Percentiles rank a stretch among this genome's conserved stretches.
Evolutionary conservation across 2,113 vertebrate species (phyloP).

Genomic region (Dipodomys spectabilis): DNA sequence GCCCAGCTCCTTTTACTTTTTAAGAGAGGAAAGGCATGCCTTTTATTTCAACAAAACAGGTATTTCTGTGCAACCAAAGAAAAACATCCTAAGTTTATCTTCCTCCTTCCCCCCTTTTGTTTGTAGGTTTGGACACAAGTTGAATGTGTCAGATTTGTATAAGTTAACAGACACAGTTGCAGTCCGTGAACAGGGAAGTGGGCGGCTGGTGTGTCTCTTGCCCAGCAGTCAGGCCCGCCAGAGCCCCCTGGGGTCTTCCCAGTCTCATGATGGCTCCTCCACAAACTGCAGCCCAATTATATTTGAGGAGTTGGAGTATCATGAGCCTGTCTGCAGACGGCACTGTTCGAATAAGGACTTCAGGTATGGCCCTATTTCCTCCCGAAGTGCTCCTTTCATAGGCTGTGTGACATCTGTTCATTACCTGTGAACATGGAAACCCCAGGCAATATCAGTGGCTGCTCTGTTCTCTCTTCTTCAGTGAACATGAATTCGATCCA

Average conservation of each 20-base stretch:
- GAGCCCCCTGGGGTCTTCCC: slow-evolving; percentile 95
- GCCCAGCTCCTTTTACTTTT: too few species aligned
- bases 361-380: slow-evolving; percentile 85
- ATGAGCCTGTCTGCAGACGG: slow-evolving; percentile 95
- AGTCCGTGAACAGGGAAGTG: slow-evolving; percentile 93
- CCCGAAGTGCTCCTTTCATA: background rate
- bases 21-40: background rate
- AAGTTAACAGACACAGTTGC: slow-evolving; percentile 92
- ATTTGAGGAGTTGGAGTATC: slow-evolving; percentile 98
- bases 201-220: slow-evolving; percentile 94
- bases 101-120: background rate
- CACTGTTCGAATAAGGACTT: slow-evolving; percentile 92
- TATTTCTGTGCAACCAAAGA: background rate
- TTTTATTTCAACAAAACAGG: background rate
- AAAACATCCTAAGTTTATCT: background rate
- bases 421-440: background rate
- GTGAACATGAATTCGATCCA: slow-evolving; percentile 97
- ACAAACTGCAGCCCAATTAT: slow-evolving; percentile 95
- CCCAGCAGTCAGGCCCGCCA: slow-evolving; percentile 93
- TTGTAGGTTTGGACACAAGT: slow-evolving; percentile 92
- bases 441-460: background rate
- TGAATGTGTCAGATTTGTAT: slow-evolving; percentile 93
- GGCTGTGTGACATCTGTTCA: background rate
- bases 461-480: slow-evolving; percentile 78
- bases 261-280: slow-evolving; percentile 94